Conservation (phyloP, 2,113 vertebrate species). For the Galeopterus variegatus region DNA sequence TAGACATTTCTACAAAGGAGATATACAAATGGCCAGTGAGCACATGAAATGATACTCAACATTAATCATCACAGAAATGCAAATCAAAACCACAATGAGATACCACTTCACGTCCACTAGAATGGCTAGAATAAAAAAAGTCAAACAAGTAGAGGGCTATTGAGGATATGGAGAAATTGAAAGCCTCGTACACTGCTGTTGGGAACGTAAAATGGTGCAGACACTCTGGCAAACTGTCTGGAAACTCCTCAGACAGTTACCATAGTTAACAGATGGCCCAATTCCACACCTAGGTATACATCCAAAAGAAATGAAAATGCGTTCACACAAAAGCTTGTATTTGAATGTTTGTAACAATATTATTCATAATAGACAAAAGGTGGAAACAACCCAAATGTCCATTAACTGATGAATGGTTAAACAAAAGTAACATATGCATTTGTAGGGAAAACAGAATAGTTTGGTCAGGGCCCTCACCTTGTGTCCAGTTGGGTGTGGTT, state of each 20-base stretch:
- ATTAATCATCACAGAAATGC: not conserved
- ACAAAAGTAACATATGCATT: not conserved
- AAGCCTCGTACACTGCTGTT: not conserved
- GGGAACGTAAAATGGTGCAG: not conserved
- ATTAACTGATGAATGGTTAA: not conserved
- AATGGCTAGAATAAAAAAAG: not conserved
- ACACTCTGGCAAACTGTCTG: not conserved
- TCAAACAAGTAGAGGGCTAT: not conserved
- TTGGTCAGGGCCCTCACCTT: no score
- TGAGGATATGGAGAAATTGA: not conserved
- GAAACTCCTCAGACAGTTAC: not conserved
- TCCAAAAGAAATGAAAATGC: slow-evolving; percentile 31
- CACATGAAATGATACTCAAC: not conserved
- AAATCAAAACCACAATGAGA: not conserved
- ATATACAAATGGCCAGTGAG: not conserved
- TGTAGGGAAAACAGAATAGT: no score
- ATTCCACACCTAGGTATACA: not conserved
- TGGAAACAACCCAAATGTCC: not conserved
- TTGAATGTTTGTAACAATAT: not conserved
- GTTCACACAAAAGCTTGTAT: not conserved
- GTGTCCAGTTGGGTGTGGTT: no score
- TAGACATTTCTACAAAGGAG: not conserved
- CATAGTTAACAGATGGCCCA: not conserved
- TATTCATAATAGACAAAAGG: slow-evolving; percentile 13
- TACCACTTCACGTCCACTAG: not conserved